Base-by-base conservation (phyloP, 92 coral and sea anemone species). In the Palythoa heliodiscus region DNA sequence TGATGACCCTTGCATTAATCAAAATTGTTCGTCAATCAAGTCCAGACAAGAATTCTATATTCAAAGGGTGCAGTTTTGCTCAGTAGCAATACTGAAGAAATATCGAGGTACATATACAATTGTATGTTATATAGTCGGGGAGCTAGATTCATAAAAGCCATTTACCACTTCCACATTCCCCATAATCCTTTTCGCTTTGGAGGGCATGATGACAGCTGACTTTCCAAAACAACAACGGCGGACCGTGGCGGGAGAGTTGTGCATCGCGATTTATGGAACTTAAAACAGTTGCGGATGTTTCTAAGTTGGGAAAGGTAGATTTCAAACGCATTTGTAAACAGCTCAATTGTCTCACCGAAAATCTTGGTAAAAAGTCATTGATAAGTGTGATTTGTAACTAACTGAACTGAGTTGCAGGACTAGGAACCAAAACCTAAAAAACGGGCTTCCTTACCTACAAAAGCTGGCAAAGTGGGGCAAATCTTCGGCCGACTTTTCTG, bases 121-220 rank as follows among this genome's bases (percentile, higher is more conserved):
- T n/a, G n/a, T n/a, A n/a, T n/a, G n/a, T n/a, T n/a, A n/a, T n/a
- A n/a, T n/a, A n/a, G n/a, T n/a, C n/a, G n/a, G n/a, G n/a, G n/a
- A n/a, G n/a, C n/a, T n/a, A n/a, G n/a, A n/a, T n/a, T n/a, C n/a
- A n/a, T n/a, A n/a, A n/a, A n/a, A n/a, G n/a, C n/a, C 48, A 43
- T 43, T 43, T 7, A 7, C 48, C 48, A 43, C 63, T 55, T 83
- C 54, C 87, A 83, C 87, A 83, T 83, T 24, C 16, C 87, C 87
- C 78, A 83, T 83, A 83, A 83, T 83, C 87, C 87, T 53, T 83
- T 83, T 66, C 54, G 66, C 78, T 71, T 83, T 77, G 71, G 86
- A n/a, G 78, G 70, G 71, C 64, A 57, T 57, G n/a, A 19, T 57
- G 64, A 57, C 78, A 83, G 78, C 87, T 53, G 69, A 47, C 50